phyloP scores from a whole-genome alignment of 2,113 vertebrate genomes.

The Thermophis baileyi region DNA sequence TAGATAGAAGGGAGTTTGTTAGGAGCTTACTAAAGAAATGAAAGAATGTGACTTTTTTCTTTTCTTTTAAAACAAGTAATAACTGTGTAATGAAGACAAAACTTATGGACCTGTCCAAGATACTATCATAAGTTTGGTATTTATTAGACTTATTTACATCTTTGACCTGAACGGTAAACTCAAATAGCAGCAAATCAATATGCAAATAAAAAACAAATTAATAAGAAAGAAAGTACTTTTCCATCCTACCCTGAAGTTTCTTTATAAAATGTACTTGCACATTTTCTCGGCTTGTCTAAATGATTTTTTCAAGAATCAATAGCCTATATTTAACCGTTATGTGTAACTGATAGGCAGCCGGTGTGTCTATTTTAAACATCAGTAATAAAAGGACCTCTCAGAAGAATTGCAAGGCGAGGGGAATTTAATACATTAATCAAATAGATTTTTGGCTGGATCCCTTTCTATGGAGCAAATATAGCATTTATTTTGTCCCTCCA shows the following conservation, averaged over 20 bases:
- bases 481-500: constrained; percentile 11
- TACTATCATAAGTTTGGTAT: background rate
- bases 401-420: constrained; percentile 25
- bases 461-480: background rate
- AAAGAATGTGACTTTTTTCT: background rate
- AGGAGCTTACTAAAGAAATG: background rate
- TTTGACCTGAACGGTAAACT: background rate
- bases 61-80: background rate
- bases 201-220: background rate
- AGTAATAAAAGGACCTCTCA: constrained; percentile 22
- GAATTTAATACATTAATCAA: constrained; percentile 19
- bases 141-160: background rate
- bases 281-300: background rate
- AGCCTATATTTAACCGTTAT: constrained; percentile 3
- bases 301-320: constrained; percentile 15
- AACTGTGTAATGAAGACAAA: background rate
- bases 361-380: constrained; percentile 9
- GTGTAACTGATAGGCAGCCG: background rate
- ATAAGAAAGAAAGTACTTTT: background rate
- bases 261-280: background rate
- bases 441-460: constrained; percentile 7
- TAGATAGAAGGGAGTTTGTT: background rate
- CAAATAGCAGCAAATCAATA: background rate
- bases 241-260: background rate
- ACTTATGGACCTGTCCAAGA: background rate